Evolutionary conservation across 1,140 invertebrate genomes (phyloP).

Genomic region (Drosophila murphyi): DNA sequence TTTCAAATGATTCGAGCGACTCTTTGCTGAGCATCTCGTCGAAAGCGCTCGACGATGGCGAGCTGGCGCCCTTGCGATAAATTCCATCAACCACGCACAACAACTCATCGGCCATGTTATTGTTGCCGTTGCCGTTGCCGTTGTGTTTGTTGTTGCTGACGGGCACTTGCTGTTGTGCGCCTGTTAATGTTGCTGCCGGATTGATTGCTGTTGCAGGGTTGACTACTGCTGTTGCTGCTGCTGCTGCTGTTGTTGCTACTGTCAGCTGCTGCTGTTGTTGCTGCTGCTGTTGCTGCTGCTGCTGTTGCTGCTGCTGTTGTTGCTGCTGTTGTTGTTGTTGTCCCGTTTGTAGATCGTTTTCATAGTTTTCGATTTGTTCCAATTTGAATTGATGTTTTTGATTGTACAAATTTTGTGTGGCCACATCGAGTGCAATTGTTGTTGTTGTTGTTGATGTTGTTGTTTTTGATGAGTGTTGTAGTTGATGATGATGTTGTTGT

Average conservation of each 20-base stretch:
- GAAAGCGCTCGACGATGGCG: conserved; percentile 70
- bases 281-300: conserved; percentile 31
- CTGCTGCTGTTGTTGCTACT: conserved; percentile 25
- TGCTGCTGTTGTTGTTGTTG: conserved; percentile 48
- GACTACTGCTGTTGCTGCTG: conserved; percentile 26
- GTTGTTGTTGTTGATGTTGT: conserved; percentile 57
- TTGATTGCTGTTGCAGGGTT: conserved; percentile 60
- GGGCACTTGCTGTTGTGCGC: conserved; percentile 7
- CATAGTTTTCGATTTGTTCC: conserved; percentile 84
- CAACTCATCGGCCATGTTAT: conserved; percentile 58
- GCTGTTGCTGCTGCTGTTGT: conserved; percentile 33
- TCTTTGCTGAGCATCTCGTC: conserved; percentile 77
- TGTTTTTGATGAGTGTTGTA: conserved; percentile 45
- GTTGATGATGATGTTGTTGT: conserved; percentile 45
- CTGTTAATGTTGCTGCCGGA: conserved; percentile 52
- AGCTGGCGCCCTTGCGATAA: conserved; percentile 66
- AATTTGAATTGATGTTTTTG: conserved; percentile 83
- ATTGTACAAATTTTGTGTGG: conserved; percentile 82
- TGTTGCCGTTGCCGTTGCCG: conserved; percentile 37
- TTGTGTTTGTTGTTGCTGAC: conserved; percentile 4
- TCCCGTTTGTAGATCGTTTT: conserved; percentile 75
- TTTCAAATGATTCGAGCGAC: conserved; percentile 73
- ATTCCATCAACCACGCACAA: conserved; percentile 66
- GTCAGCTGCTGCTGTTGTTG: conserved; percentile 56
- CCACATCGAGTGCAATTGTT: conserved; percentile 73